A percentile compares a stretch with the other conserved stretches of the same genome.
Conservation (phyloP, 1,140 invertebrate genomes). For the Catajapyx aquilonaris region DNA sequence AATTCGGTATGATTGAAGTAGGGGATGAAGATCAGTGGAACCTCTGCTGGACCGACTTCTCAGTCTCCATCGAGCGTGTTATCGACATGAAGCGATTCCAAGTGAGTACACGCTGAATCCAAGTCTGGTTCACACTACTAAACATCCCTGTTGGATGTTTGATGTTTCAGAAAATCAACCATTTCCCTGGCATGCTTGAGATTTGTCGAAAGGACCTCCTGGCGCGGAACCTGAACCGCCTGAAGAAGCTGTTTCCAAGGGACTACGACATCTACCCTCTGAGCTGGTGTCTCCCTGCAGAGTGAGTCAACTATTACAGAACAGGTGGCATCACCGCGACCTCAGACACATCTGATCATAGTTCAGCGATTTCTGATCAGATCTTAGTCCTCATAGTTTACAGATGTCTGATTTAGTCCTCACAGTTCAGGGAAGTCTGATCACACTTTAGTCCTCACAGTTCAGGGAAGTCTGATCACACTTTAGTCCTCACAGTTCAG, state of each 20-base stretch:
- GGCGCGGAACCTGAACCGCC: conserved; percentile 62
- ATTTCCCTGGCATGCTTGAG: conserved; percentile 81
- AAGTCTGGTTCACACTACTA: neutral
- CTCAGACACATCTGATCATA: neutral
- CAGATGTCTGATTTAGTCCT: too few species aligned
- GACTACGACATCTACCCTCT: conserved; percentile 82
- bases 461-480: too few species aligned
- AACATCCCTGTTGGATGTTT: neutral
- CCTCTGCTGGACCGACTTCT: conserved; percentile 70
- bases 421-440: too few species aligned
- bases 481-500: too few species aligned
- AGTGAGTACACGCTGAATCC: conserved; percentile 14
- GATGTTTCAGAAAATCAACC: conserved; percentile 53
- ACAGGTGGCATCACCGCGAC: too few species aligned
- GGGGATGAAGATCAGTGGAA: conserved; percentile 64
- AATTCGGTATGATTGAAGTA: conserved; percentile 57
- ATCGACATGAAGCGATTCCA: conserved; percentile 75
- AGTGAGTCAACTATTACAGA: conserved; percentile 47
- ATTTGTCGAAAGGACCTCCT: conserved; percentile 72
- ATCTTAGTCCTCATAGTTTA: too few species aligned
- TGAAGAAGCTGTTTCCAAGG: conserved; percentile 62
- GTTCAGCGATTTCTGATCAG: neutral
- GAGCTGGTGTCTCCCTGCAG: conserved; percentile 83
- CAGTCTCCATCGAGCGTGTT: conserved; percentile 54
- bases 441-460: too few species aligned